Percentiles rank a stretch among this genome's conserved stretches.
Conservation (phyloP, 2,113 vertebrate species). For the Jacana jacana region DNA sequence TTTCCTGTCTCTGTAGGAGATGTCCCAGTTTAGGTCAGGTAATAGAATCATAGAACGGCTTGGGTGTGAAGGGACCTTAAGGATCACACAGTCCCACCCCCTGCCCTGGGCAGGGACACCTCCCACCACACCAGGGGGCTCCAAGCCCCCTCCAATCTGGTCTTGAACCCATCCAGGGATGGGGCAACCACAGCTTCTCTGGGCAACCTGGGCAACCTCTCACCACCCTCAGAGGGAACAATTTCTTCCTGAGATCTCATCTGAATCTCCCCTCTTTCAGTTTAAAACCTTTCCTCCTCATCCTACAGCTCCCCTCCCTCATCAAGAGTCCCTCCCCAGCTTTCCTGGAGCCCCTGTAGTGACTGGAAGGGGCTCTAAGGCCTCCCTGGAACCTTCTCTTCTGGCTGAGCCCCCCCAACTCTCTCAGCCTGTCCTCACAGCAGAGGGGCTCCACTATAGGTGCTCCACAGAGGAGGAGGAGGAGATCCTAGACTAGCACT, state of each 20-base stretch:
- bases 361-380: neutral
- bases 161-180: neutral
- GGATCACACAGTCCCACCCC: neutral
- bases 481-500: neutral
- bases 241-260: neutral
- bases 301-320: neutral
- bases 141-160: neutral
- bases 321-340: neutral
- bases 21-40: neutral
- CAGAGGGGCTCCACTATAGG: neutral
- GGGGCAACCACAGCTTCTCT: neutral
- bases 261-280: neutral
- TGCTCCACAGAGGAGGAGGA: neutral
- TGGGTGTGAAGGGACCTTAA: neutral
- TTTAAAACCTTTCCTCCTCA: neutral
- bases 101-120: neutral
- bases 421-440: neutral
- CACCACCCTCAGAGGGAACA: neutral
- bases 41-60: neutral
- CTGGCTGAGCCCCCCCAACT: neutral
- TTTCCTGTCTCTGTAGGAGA: neutral
- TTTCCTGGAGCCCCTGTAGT: neutral
- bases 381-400: neutral
- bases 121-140: neutral
- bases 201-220: neutral